phyloP scores from a whole-genome alignment of 1,140 invertebrate genomes.

The Brachionus sp. region DNA sequence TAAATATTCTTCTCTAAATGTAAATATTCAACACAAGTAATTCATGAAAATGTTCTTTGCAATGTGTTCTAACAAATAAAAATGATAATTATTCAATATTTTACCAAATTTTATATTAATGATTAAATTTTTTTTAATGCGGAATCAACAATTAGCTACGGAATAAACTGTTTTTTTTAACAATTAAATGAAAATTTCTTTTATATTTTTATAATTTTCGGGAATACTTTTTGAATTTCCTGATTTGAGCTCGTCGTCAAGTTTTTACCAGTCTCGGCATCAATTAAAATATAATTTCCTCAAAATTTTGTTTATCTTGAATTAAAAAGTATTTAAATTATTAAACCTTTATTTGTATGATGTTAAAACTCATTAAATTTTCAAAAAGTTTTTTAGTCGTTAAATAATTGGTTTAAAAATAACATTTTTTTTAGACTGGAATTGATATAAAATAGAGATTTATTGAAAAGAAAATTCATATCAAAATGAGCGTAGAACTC shows the following conservation, averaged over 20 bases:
- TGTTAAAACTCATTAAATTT: conserved; percentile 5
- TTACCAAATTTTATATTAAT: not conserved
- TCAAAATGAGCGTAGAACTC: conserved; percentile 43
- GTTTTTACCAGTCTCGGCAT: not conserved
- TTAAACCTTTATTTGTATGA: not conserved
- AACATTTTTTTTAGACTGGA: not conserved
- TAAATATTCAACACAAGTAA: not conserved
- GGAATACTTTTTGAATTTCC: not conserved
- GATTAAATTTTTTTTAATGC: not conserved
- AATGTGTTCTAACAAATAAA: not conserved
- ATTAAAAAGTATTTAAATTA: not conserved
- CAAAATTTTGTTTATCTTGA: not conserved
- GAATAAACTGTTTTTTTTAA: not conserved
- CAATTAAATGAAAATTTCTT: not conserved
- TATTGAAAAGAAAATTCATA: not conserved
- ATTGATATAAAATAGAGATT: not conserved
- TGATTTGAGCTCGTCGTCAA: not conserved
- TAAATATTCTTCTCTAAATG: not conserved
- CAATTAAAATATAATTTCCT: not conserved
- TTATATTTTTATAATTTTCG: not conserved
- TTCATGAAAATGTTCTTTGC: not conserved
- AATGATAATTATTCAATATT: not conserved
- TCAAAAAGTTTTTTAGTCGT: not conserved
- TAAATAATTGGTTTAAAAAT: not conserved
- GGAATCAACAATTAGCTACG: not conserved